Percentiles rank a stretch among this genome's conserved stretches.
Evolutionary conservation across 1,140 invertebrate species (phyloP).

Genomic region (Cydia fagiglandana): DNA sequence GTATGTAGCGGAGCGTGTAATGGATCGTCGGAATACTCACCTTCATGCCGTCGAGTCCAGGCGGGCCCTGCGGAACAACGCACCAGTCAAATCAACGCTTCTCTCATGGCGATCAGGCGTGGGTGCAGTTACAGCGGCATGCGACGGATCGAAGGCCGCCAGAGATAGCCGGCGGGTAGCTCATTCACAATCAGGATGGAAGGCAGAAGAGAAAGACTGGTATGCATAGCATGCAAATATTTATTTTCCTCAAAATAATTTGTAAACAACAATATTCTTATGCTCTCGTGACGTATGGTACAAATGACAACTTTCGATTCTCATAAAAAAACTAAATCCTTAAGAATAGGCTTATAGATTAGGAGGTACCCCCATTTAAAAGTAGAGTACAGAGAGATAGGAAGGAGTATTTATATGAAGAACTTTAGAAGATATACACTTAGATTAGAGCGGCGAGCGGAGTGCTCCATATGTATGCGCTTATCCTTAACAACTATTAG

Average conservation of each 20-base stretch:
- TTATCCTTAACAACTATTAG: constrained; percentile 41
- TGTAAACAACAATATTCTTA: constrained; percentile 75
- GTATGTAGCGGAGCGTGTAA: not conserved
- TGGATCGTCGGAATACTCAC: constrained; percentile 66
- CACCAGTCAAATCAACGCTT: constrained; percentile 34
- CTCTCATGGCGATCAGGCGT: not conserved
- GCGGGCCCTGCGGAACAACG: constrained; percentile 80
- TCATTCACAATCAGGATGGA: constrained; percentile 12
- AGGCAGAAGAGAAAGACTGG: constrained; percentile 55
- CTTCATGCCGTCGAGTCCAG: constrained; percentile 85
- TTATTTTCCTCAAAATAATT: constrained; percentile 78
- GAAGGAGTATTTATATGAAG: constrained; percentile 36
- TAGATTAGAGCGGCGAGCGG: not conserved
- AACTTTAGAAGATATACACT: constrained; percentile 30
- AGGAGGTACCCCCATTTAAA: constrained; percentile 35
- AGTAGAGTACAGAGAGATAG: constrained; percentile 31
- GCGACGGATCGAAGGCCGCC: constrained; percentile 13
- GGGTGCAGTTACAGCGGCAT: constrained; percentile 19
- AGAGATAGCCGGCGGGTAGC: not conserved
- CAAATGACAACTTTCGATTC: constrained; percentile 73
- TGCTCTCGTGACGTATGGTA: constrained; percentile 69
- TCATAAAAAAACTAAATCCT: constrained; percentile 74
- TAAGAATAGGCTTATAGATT: constrained; percentile 47
- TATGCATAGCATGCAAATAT: constrained; percentile 72
- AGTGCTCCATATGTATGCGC: constrained; percentile 12